Evolutionary conservation across 2,888 invertebrate species (phyloP), one percentile per base, ranked within the genome.

Genomic region (Acrobasis suavella): DNA sequence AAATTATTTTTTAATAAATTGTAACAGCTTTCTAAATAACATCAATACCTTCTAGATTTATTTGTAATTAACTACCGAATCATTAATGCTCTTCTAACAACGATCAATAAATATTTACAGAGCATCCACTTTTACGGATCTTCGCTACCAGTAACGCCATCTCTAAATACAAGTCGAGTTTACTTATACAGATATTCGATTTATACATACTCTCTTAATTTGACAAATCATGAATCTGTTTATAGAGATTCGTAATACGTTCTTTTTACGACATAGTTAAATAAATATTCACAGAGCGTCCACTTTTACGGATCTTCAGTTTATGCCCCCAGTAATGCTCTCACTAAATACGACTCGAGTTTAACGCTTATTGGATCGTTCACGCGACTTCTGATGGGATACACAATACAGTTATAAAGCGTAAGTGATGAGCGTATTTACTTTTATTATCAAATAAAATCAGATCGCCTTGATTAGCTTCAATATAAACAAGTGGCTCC

Each of bases 301-400:
- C 55, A 60, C 39, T 55, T 62, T 61, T 58, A 65, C 60, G 66
- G 61, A 66, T 67, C 62, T 55, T 66, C 63, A 51, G 66, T 68
- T 68, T 66, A 68, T 64, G 15, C 12, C 56, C 42, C 42, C 17
- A 65, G 66, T 62, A 58, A 65, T 61, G 59, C 62, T 50, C 58
- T 59, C 55, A 65, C 59, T 65, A 68, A 66, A 66, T 65, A 65
- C 62, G 42, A 42, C 46, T 42, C 49, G 15, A 61, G 66, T 65
- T 68, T 66, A 64, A 63, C 65, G 68, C 61, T 64, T 60, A 65
- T 66, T 64, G 65, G 63, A 65, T 63, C 60, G 56, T 56, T 66
- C 58, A 42, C 59, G 51, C 50, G 51, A 60, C 64, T 52, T 59
- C 61, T 63, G 59, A 65, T 60, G 54, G 51, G 15, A 51, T 32